Percentiles rank a stretch among this genome's conserved stretches.
Conservation (phyloP, 2,888 invertebrate genomes). For the Merodon equestris region DNA sequence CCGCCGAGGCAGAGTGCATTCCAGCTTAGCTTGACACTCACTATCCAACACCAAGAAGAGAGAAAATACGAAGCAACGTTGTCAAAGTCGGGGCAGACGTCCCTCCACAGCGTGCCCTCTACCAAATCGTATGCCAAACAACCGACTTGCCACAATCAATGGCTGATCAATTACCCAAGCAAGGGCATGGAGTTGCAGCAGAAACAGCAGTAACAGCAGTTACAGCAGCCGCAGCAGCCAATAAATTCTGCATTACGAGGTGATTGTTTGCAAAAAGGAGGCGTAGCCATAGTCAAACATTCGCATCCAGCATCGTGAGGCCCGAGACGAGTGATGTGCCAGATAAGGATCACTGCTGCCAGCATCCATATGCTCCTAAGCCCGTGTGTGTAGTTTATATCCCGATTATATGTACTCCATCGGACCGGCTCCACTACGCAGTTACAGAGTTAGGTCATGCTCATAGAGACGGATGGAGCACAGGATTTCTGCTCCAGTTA, state of each 20-base stretch:
- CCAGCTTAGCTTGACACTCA: slow-evolving; percentile 48
- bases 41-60: slow-evolving; percentile 9
- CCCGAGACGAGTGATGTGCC: slow-evolving; percentile 60
- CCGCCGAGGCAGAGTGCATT: slow-evolving; percentile 39
- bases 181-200: slow-evolving; percentile 55
- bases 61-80: slow-evolving; percentile 4
- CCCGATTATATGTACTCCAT: too few relatives aligned
- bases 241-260: slow-evolving; percentile 72
- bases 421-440: slow-evolving; percentile 49
- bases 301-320: slow-evolving; percentile 53
- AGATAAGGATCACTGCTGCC: slow-evolving; percentile 61
- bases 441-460: slow-evolving; percentile 60
- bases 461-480: slow-evolving; percentile 45
- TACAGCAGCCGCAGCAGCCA: slow-evolving; percentile 69
- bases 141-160: slow-evolving; percentile 62
- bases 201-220: slow-evolving; percentile 15
- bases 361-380: slow-evolving; percentile 42
- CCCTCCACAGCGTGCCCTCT: slow-evolving; percentile 37
- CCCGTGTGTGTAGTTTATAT: slow-evolving; percentile 8
- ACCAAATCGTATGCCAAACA: slow-evolving; percentile 37
- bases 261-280: slow-evolving; percentile 72
- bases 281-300: slow-evolving; percentile 69
- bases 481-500: slow-evolving; percentile 44
- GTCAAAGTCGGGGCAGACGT: slow-evolving; percentile 4
- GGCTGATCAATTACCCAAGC: slow-evolving; percentile 70